Conservation (phyloP, 1,140 invertebrate species). For the Zaprionus africanus region DNA sequence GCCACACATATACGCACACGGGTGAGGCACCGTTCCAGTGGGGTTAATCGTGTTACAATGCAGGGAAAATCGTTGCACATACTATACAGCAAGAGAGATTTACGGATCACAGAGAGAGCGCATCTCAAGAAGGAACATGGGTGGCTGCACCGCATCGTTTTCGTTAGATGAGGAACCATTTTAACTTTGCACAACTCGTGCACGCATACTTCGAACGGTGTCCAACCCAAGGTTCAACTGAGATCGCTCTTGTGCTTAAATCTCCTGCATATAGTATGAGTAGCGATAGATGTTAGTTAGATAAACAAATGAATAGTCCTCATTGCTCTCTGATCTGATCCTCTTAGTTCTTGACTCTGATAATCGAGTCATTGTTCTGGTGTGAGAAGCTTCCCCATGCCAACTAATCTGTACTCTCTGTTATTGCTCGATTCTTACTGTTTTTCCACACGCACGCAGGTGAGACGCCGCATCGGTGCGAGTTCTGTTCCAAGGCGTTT, state of each 20-base stretch:
- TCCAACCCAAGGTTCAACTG: conserved; percentile 93
- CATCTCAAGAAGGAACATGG: conserved; percentile 90
- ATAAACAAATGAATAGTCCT: conserved; percentile 69
- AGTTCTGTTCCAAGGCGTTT: conserved; percentile 93
- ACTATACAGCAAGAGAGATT: conserved; percentile 93
- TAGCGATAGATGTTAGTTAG: conserved; percentile 87
- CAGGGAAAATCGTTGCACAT: conserved; percentile 90
- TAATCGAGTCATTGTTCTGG: conserved; percentile 86
- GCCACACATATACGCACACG: conserved; percentile 90
- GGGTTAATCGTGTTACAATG: conserved; percentile 94
- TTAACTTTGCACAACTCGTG: conserved; percentile 93
- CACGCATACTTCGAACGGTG: conserved; percentile 88
- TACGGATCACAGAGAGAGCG: conserved; percentile 86
- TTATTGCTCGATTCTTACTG: conserved; percentile 7
- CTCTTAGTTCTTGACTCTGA: not conserved
- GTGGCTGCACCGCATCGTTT: conserved; percentile 93
- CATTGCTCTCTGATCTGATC: not conserved
- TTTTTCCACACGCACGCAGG: conserved; percentile 3
- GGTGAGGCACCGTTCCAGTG: conserved; percentile 93
- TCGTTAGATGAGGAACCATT: conserved; percentile 89
- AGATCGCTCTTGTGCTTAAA: conserved; percentile 90
- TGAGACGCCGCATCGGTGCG: conserved; percentile 88
- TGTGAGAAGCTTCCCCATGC: not conserved
- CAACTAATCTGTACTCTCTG: conserved; percentile 5
- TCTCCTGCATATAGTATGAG: conserved; percentile 89